Evolutionary conservation across 2,797 vertebrate genomes (phyloP).

Genomic region (Neoniphon sammara): DNA sequence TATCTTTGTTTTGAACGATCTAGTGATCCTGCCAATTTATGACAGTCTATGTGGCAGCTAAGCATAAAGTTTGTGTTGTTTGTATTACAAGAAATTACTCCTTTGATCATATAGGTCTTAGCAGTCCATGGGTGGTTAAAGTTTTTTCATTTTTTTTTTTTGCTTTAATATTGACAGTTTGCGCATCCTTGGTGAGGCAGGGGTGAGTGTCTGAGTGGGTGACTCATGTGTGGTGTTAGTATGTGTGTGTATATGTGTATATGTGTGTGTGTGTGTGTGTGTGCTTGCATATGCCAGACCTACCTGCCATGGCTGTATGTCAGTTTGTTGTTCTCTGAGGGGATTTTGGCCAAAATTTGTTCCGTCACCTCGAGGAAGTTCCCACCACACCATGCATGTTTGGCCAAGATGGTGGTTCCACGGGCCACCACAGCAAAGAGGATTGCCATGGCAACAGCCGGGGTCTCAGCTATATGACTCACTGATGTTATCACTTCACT

Average conservation of each 20-base stretch:
- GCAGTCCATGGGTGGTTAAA: too few relatives aligned
- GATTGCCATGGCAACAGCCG: slow-evolving; percentile 90
- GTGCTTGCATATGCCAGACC: slow-evolving; percentile 34
- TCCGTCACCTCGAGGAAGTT: slow-evolving; percentile 99
- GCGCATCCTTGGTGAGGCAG: too few relatives aligned
- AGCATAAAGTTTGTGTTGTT: too few relatives aligned
- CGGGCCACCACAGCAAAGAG: slow-evolving; percentile 96
- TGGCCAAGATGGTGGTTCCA: slow-evolving; percentile 96
- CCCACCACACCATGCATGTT: slow-evolving; percentile 95
- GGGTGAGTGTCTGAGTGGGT: neutral
- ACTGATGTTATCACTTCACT: slow-evolving; percentile 31
- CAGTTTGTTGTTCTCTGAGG: slow-evolving; percentile 97
- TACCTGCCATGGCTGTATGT: slow-evolving; percentile 98
- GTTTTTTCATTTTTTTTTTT: too few relatives aligned
- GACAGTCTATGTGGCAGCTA: too few relatives aligned
- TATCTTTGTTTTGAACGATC: neutral
- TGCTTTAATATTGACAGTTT: too few relatives aligned
- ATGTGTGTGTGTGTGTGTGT: slow-evolving; percentile 4
- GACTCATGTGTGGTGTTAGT: neutral
- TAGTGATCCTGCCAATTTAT: neutral
- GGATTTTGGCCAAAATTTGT: slow-evolving; percentile 96
- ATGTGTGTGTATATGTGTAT: slow-evolving; percentile 2
- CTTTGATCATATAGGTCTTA: too few relatives aligned
- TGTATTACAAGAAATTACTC: too few relatives aligned
- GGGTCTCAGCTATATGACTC: slow-evolving; percentile 12